These are phyloP conservation scores for Sialia sialis DNA, from an alignment of 2,113 vertebrate genomes.

Conservation along the genomic window DNA sequence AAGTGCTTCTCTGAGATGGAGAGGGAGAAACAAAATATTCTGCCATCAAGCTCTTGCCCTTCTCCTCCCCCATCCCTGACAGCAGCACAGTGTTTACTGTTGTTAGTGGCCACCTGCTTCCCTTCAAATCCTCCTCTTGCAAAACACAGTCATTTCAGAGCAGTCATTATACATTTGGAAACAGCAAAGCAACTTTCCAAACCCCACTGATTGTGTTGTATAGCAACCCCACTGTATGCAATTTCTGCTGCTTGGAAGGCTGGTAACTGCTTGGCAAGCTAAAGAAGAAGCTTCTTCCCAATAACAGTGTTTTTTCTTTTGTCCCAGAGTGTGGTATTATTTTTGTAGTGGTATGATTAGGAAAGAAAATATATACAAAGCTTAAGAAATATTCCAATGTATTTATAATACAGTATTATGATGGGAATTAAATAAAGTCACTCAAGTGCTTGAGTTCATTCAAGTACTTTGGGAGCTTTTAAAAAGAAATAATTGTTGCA, in stretches of 20 bases:
- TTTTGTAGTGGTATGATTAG: conserved; percentile 53
- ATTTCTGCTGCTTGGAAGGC: conserved; percentile 40
- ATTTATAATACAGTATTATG: conserved; percentile 41
- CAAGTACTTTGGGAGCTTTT: not conserved
- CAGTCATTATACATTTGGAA: not conserved
- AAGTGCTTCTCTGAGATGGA: not conserved
- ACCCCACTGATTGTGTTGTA: conserved; percentile 2
- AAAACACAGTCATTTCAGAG: not conserved
- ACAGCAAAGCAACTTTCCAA: conserved; percentile 11
- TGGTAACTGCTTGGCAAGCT: conserved; percentile 49
- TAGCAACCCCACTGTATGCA: conserved; percentile 9
- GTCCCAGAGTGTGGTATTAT: conserved; percentile 10
- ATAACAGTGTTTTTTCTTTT: conserved; percentile 45
- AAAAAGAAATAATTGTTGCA: conserved; percentile 44
- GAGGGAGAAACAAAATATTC: not conserved
- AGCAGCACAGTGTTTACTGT: not conserved
- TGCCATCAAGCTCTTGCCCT: not conserved
- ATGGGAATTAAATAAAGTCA: conserved; percentile 26
- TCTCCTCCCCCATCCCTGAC: not conserved
- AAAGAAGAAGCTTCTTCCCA: conserved; percentile 50
- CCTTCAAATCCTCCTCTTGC: not conserved
- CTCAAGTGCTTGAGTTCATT: conserved; percentile 37
- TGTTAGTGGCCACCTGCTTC: not conserved
- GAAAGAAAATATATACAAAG: conserved; percentile 41
- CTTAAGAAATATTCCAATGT: conserved; percentile 41